Base-by-base conservation (phyloP, 2,797 vertebrate species). In the Balearica regulorum region DNA sequence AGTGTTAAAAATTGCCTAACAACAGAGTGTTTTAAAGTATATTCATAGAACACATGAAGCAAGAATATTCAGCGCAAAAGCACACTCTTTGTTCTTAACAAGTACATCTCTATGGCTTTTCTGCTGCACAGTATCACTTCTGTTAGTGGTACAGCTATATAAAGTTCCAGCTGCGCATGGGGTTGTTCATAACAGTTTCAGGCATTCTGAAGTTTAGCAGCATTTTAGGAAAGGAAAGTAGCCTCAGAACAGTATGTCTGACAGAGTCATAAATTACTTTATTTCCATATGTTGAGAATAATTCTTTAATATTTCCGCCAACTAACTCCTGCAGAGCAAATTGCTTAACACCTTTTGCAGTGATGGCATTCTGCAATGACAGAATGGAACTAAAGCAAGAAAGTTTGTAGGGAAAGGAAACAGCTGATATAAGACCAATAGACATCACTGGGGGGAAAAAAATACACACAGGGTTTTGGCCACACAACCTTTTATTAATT, bases 1-100 rank as follows among this genome's bases (percentile, higher is more conserved):
- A 5, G 33, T 86, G 68, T 81, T 94, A 88, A 94, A 95, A 79
- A 92, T 48, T 91, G 72, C 46, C 73, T 87, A 57, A 87, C 35
- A 92, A 72, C 55, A 69, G 11, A 58, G 39, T 35, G 21, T 9
- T 89, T 93, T 72, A 54, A 85, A 75, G 8, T 77, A 57, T 90
- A 94, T 90, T 94, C 71, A 90, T 31, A 88, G 83, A 91, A 88
- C 46, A 88, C 26, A 49, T 7, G 35, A 83, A 90, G 35, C 26
- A 93, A 86, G 53, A 91, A 65, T 82, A 93, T 75, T 91, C 80
- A 86, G 44, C 55, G 53, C 71, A 83, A 79, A 94, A 89, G 44
- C 48, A 91, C 37, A 66, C 10, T 76, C 55, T 94, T 91, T 90
- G 78, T 87, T 94, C 69, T 75, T 91, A 73, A 41, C 48, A 89